Conservation (phyloP, 1,140 invertebrate species). For the Euglossa dilemma region DNA sequence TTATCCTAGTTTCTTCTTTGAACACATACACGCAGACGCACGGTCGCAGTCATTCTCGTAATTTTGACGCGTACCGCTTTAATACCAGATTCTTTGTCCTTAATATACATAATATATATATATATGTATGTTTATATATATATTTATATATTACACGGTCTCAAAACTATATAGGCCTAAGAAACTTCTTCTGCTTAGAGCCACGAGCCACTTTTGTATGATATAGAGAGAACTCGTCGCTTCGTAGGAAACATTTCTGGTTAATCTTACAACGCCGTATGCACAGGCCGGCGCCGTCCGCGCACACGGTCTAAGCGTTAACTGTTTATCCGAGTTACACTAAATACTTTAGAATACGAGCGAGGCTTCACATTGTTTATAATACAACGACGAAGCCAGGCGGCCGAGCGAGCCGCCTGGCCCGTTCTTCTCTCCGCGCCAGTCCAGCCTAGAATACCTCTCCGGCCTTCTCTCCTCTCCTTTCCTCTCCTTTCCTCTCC, state of each 20-base stretch:
- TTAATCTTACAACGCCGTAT: constrained; percentile 67
- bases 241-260: constrained; percentile 68
- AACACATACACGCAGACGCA: constrained; percentile 9
- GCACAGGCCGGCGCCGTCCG: constrained; percentile 22
- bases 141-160: constrained; percentile 58
- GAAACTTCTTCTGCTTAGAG: constrained; percentile 27
- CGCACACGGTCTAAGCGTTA: constrained; percentile 72
- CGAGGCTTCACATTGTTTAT: constrained; percentile 76
- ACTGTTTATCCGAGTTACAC: constrained; percentile 70
- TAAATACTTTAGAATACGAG: constrained; percentile 79
- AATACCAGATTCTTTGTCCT: constrained; percentile 33
- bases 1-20: not conserved
- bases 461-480: too few species aligned
- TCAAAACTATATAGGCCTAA: constrained; percentile 64
- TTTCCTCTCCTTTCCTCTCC: too few species aligned
- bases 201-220: constrained; percentile 44
- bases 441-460: constrained; percentile 18
- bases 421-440: not conserved
- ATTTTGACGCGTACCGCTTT: constrained; percentile 19
- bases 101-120: constrained; percentile 14
- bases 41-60: constrained; percentile 4
- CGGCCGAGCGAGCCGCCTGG: constrained; percentile 5
- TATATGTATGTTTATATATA: constrained; percentile 46
- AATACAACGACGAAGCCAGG: constrained; percentile 58
- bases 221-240: constrained; percentile 70